Evolutionary conservation across 1,140 invertebrate genomes (phyloP).

Genomic region (Wasmannia auropunctata): DNA sequence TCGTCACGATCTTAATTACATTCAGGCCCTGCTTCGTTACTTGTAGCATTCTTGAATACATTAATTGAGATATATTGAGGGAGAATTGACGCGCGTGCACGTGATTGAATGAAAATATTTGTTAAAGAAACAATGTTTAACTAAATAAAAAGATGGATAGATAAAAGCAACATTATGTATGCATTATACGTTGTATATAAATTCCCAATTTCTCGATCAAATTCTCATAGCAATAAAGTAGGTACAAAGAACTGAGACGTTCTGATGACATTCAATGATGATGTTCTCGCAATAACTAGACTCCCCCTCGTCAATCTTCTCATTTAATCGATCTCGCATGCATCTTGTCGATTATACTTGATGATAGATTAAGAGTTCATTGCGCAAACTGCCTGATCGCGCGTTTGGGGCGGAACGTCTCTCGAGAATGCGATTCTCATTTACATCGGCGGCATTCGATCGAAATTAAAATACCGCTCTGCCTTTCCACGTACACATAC

Average conservation of each 20-base stretch:
- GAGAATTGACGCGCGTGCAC: neutral
- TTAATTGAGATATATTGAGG: neutral
- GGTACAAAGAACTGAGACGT: too few relatives aligned
- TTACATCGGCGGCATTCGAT: neutral
- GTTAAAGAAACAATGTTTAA: too few relatives aligned
- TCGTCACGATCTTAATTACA: neutral
- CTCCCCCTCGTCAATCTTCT: neutral
- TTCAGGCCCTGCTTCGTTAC: neutral
- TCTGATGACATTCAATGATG: neutral
- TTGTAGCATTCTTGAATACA: neutral
- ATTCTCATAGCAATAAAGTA: constrained; percentile 5
- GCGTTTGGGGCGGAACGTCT: neutral
- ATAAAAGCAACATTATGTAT: neutral
- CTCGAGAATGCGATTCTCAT: constrained; percentile 10
- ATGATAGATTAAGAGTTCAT: neutral
- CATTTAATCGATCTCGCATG: neutral
- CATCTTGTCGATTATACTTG: neutral
- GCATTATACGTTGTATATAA: neutral
- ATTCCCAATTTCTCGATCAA: too few relatives aligned
- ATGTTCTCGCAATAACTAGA: neutral
- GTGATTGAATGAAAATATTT: too few relatives aligned
- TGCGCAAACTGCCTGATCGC: constrained; percentile 12
- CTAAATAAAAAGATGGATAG: constrained; percentile 15
- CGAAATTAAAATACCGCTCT: constrained; percentile 56
- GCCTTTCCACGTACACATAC: neutral